Evolutionary conservation across 1,140 invertebrate species (phyloP), one percentile per base, ranked within the genome.

Genomic region (Zelostemma sp.): DNA sequence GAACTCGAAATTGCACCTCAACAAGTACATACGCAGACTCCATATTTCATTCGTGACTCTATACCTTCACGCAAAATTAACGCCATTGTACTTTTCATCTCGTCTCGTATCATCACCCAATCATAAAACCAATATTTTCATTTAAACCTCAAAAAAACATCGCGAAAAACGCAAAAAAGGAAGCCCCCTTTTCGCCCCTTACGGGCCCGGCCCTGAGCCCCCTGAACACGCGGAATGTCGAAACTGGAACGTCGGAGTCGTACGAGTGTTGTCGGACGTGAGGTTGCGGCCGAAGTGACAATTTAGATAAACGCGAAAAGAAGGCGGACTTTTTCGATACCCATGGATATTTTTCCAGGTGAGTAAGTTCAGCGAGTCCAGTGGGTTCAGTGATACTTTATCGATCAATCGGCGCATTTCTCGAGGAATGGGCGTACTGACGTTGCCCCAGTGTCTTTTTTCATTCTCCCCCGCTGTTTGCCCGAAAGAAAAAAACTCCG

Each of bases 321-420:
- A 51, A 35, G 43, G 60, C 59, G 54, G 38, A 12, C 41, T 19
- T 56, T 54, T 54, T 68, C 45, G 41, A 28, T 56, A 68, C 64
- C 64, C 71, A 73, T 77, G 77, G 77, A 77, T 69, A 72, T 74
- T 75, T 72, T 48, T 47, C 38, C 65, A 47, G 68, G 77, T 79
- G 53, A 77, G 75, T 76, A 65, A 25, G 11, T 4, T 14, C n/a
- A 25, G 17, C 40, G 43, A 6, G 16, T 50, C 12, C 47, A 4
- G 35, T 18, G 18, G 46, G 25, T 60, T 71, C 46, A 43, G 48
- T 40, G 62, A 47, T 40, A 64, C 43, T 56, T 75, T 72, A 72
- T 74, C 72, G 72, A 72, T 74, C 69, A 28, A 28, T 75, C 51
- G 54, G 40, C 9, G 40, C 45, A 51, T 58, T 59, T 70, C 50